Evolutionary conservation across 2,888 invertebrate genomes (phyloP), one percentile per base, ranked within the genome.

Genomic region (Hydrotaea diabolus): DNA sequence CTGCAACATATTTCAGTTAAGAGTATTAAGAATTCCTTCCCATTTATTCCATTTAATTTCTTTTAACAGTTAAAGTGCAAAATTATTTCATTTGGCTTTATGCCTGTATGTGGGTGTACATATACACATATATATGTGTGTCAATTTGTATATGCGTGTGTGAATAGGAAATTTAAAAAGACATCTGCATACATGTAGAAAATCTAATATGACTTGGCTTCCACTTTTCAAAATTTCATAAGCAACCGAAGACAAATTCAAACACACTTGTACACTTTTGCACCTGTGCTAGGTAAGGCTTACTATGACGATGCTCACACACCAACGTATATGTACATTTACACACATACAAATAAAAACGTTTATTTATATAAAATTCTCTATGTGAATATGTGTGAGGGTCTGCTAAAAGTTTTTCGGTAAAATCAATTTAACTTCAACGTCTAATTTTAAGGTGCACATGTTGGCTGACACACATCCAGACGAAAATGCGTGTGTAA

Each of bases 381-480:
- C 3, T 31, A 39, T 39, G 39, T 7, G 9, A 11, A 8, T 36
- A 36, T 36, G 36, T 36, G 64, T 36, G 21, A 43, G 31, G 31
- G 21, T 15, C 21, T 13, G 13, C 15, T 23, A 69, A 69, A 62
- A 69, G n/a, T 13, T 69, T 43, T 69, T 23, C 46, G 17, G 15
- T 31, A 13, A 72, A 81, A 72, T 62, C 72, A 76, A 64, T 72
- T 80, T 64, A 72, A 72, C 17, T 76, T 76, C 59, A 11, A 31
- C 49, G 49, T 13, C 2, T 46, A 55, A 15, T 62, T 31, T 80
- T 17, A 13, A 62, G 71, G 36, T 17, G 17, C 64, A 66, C 39
- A 66, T 39, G 17, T 21, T 43, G 13, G 43, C 2, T 31, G 31
- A 2, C 66, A 66, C 66, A 43, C 19, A 19, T 7, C 11, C 23